Evolutionary conservation across 2,113 vertebrate genomes (phyloP).

Genomic region (Phalacrocorax pelagicus): DNA sequence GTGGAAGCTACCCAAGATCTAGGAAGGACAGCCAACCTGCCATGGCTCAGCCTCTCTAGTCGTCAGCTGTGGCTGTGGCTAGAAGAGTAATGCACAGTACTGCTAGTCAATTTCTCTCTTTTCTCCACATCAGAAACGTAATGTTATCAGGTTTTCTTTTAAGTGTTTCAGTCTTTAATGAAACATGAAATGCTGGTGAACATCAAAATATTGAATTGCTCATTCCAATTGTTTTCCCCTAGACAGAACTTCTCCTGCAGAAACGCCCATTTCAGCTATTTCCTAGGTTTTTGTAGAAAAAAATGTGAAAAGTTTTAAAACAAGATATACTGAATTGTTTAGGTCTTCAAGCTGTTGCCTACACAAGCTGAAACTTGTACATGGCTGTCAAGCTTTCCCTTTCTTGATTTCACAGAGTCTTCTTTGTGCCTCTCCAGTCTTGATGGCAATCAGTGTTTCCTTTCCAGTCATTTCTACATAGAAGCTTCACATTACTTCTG

Average conservation of each 20-base stretch:
- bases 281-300: not conserved
- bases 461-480: not conserved
- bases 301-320: not conserved
- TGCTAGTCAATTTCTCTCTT: not conserved
- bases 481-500: not conserved
- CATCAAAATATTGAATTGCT: not conserved
- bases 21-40: not conserved
- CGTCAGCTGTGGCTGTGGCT: not conserved
- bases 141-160: accelerated
- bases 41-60: not conserved
- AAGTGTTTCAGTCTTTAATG: not conserved
- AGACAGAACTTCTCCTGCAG: not conserved
- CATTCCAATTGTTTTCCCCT: not conserved
- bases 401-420: not conserved
- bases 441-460: not conserved
- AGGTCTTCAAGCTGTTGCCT: not conserved
- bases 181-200: not conserved
- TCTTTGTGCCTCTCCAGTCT: not conserved
- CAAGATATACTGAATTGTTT: not conserved
- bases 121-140: not conserved
- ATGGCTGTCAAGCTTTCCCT: not conserved
- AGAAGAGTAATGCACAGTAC: not conserved
- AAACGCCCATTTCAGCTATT: not conserved
- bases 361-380: not conserved
- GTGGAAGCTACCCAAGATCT: not conserved